Evolutionary conservation across 2,888 invertebrate species (phyloP), one percentile per base, ranked within the genome.

Genomic region (Ophion ventricosus): DNA sequence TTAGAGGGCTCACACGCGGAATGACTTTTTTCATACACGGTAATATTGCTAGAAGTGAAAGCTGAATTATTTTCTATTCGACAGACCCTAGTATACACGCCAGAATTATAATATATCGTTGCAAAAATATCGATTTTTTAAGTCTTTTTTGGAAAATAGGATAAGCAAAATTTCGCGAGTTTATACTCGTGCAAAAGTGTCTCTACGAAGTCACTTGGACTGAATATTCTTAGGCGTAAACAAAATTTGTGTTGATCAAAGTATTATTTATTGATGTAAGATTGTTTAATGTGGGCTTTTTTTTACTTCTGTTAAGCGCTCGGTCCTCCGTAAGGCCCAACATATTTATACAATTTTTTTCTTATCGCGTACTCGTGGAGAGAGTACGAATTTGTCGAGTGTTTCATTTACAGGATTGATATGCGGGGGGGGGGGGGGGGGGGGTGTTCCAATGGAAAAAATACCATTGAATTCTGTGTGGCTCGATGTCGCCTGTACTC

Each of bases 221-320:
- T 76, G 83, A 83, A 79, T 64, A 69, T 63, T 43, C 54, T 14
- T 43, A 43, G 43, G 14, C 35, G 20, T 10, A 26, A 56, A 64
- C 54, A 23, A 73, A 8, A 26, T 70, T 70, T 59, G 25, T 63
- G 35, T 78, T 57, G 40, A n/a, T 26, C 10, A 14, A 80, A 73
- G 76, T 81, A 75, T 84, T 81, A 81, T 75, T 70, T 69, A 75
- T 76, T 49, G 40, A 43, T 23, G 61, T 76, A 11, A 49, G 43
- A 43, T 43, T 14, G 43, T 43, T 43, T 14, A 43, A 11, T 43
- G 2, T 14, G 14, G 8, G 10, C 11, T 43, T 40, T 61, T 43
- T 57, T 74, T 75, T 57, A 61, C 8, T 66, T 43, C 57, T n/a
- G 17, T 17, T 63, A 56, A 40, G 63, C 49, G 8, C 61, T 61